Evolutionary conservation across 2,888 invertebrate species (phyloP), one percentile per base, ranked within the genome.

Genomic region (Ceriagrion tenellum): DNA sequence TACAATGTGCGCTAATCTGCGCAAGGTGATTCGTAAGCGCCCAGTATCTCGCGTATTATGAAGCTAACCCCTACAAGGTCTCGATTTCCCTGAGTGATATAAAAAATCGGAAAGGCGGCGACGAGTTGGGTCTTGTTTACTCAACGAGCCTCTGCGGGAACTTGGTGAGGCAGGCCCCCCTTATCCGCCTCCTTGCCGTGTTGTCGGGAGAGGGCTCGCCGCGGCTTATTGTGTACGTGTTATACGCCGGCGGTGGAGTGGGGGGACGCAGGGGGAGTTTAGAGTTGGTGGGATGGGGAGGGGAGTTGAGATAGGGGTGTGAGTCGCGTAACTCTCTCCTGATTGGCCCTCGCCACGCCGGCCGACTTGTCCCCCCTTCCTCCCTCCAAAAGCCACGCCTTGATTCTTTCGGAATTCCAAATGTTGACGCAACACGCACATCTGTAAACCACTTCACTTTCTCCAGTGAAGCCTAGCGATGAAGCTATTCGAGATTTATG

Each of bases 361-460:
- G 47, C 69, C 93, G 47, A 63, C 26, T 63, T n/a, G 93, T 69
- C 69, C 93, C 55, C 93, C n/a, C n/a, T n/a, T n/a, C n/a, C n/a
- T n/a, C n/a, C n/a, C n/a, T n/a, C n/a, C 91, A 4, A 35, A 35
- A 93, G 93, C 93, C 93, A 93, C 93, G 93, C 93, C 93, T 93
- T 55, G 93, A 40, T 93, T 47, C 93, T 93, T 93, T 93, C 93
- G 93, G 93, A 93, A 93, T 93, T 81, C 69, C 47, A 69, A 69
- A 56, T 93, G 93, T 93, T 93, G 93, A 93, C 93, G 93, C 93
- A 93, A 93, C 69, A 93, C 93, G 26, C 93, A n/a, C 47, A 63
- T 93, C 93, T 26, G 69, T 69, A 63, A 26, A 26, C 69, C 93
- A 59, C 90, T 55, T 59, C 90, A 93, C 93, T 93, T 93, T 93